Percentiles rank a stretch among this genome's conserved stretches.
phyloP scores from a whole-genome alignment of 2,113 vertebrate genomes.

The Clarias magur region DNA sequence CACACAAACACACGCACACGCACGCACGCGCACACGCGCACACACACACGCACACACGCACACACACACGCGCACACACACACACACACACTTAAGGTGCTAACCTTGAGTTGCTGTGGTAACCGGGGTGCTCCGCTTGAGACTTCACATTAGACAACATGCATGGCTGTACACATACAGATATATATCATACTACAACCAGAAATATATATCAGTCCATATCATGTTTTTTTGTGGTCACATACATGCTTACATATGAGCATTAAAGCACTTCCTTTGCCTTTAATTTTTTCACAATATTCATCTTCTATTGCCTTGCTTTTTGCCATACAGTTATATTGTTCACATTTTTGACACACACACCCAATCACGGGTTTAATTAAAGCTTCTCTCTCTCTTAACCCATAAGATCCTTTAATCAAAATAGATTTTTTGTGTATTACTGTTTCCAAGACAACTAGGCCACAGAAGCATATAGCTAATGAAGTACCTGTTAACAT shows the following conservation, averaged over 20 bases:
- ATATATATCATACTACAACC: conserved; percentile 3
- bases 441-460: conserved; percentile 46
- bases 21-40: conserved; percentile 12
- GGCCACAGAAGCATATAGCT: conserved; percentile 19
- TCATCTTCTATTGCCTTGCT: background rate
- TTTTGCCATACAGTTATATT: background rate
- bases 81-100: conserved; percentile 23
- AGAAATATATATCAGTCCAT: background rate
- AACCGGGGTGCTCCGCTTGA: conserved; percentile 44
- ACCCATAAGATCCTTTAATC: conserved; percentile 16
- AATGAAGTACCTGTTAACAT: conserved; percentile 34
- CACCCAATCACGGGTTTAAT: conserved; percentile 11
- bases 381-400: conserved; percentile 1
- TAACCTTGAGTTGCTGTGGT: conserved; percentile 54
- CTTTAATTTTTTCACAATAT: background rate
- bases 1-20: background rate
- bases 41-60: background rate
- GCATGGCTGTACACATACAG: conserved; percentile 11
- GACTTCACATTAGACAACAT: conserved; percentile 45
- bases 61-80: background rate
- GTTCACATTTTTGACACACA: background rate
- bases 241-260: background rate
- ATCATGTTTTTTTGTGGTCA: background rate
- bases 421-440: conserved; percentile 31
- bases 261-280: background rate